These are phyloP conservation scores for Coelinius sp. DNA, from an alignment of 2,888 invertebrate genomes.

Conservation along the genomic window DNA sequence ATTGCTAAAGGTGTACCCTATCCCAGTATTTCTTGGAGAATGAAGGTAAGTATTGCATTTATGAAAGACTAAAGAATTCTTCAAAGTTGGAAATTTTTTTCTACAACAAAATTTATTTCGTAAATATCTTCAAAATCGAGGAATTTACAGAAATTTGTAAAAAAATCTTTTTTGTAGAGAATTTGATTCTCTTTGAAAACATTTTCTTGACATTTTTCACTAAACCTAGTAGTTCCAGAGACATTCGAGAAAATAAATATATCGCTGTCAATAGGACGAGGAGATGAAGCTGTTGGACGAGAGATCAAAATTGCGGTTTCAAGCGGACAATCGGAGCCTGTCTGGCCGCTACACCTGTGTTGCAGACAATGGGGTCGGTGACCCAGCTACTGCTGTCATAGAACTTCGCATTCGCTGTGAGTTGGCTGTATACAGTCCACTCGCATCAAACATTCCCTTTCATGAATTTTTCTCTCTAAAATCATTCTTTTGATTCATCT, in stretches of 20 bases:
- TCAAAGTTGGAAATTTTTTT: too few relatives aligned
- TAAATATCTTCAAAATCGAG: background rate
- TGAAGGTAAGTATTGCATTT: slow-evolving; percentile 68
- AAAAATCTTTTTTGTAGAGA: too few relatives aligned
- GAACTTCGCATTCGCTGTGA: slow-evolving; percentile 82
- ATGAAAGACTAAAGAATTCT: background rate
- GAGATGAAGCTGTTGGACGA: slow-evolving; percentile 76
- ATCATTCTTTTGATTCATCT: background rate
- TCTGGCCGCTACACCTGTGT: slow-evolving; percentile 83
- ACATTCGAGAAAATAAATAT: too few relatives aligned
- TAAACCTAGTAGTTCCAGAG: too few relatives aligned
- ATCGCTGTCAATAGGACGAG: slow-evolving; percentile 73
- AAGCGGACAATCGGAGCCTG: slow-evolving; percentile 77
- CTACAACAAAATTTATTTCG: background rate
- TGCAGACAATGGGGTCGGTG: slow-evolving; percentile 83
- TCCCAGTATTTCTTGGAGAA: slow-evolving; percentile 82
- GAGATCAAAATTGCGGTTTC: slow-evolving; percentile 76
- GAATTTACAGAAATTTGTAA: background rate
- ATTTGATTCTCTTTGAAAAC: too few relatives aligned
- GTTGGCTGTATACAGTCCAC: slow-evolving; percentile 54
- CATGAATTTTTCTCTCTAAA: slow-evolving; percentile 27
- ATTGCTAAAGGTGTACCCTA: slow-evolving; percentile 80
- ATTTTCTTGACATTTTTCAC: background rate
- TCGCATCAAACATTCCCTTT: slow-evolving; percentile 15
- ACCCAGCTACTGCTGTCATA: slow-evolving; percentile 78